Conservation (phyloP, 2,888 invertebrate genomes). For the Azorinus chamasolen region DNA sequence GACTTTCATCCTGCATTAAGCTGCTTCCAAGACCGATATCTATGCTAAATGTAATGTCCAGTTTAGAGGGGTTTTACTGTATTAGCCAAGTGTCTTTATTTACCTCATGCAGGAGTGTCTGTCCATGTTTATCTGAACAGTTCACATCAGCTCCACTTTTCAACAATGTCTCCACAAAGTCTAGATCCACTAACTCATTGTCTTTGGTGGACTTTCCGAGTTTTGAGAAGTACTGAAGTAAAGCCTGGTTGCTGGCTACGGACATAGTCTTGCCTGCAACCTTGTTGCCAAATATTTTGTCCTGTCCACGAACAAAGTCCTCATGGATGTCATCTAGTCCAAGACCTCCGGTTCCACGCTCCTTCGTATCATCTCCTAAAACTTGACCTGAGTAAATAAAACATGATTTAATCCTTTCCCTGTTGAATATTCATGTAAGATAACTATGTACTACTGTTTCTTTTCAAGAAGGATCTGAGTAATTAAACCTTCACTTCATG, state of each 20-base stretch:
- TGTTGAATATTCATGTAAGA: too few species aligned
- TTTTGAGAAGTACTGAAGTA: slow-evolving; percentile 84
- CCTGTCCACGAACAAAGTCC: slow-evolving; percentile 47
- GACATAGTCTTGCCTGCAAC: slow-evolving; percentile 50
- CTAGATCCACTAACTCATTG: slow-evolving; percentile 79
- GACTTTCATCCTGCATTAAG: too few species aligned
- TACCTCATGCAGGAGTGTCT: slow-evolving; percentile 85
- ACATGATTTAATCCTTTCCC: too few species aligned
- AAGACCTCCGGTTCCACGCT: slow-evolving; percentile 44
- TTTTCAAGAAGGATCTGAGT: too few species aligned
- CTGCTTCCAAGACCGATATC: too few species aligned
- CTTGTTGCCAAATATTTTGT: slow-evolving; percentile 23
- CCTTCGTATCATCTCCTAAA: not conserved
- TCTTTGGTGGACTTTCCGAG: slow-evolving; percentile 75
- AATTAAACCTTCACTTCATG: too few species aligned
- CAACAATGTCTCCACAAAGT: slow-evolving; percentile 80
- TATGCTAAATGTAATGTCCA: too few species aligned
- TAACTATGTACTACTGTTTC: too few species aligned
- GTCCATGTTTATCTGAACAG: slow-evolving; percentile 83
- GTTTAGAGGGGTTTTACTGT: too few species aligned
- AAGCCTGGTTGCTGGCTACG: slow-evolving; percentile 75
- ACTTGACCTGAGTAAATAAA: not conserved
- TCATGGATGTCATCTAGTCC: slow-evolving; percentile 75
- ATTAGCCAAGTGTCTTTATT: too few species aligned
- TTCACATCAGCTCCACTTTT: slow-evolving; percentile 82